Evolutionary conservation across 1,140 invertebrate species (phyloP), one percentile per base, ranked within the genome.

Genomic region (Atta colombica): DNA sequence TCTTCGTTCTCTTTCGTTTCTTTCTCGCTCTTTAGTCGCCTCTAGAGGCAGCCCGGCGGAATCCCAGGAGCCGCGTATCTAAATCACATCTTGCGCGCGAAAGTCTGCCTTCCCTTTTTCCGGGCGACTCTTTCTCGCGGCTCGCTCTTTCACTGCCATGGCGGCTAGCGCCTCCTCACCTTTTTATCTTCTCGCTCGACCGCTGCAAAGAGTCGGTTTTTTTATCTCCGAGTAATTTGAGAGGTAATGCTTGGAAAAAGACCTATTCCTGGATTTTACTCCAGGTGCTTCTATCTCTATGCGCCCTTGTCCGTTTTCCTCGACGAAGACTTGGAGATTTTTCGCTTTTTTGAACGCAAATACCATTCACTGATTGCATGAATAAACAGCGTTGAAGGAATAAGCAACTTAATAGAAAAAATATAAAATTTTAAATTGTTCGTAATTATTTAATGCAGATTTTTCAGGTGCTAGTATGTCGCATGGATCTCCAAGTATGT

Each of bases 11-110:
- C 8, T 25, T 0, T 28, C 21, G 16, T 39, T 16, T 1, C 31
- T 18, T 16, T n/a, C 35, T 21, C 35, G 14, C 60, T 60, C 60
- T 74, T 39, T 72, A 8, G 31, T 31, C 63, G 45, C 35, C 63
- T 60, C 71, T 55, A 72, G 77, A 80, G 63, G 58, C 55, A 51
- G 45, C 55, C 35, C 55, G 55, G 14, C 21, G 39, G 28, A 39
- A 84, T 84, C 18, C 58, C 53, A 65, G 8, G 58, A 25, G 49
- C n/a, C 39, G 65, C 87, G 87, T 93, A 94, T 92, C 92, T 93
- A 93, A 94, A 94, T 93, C 93, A 92, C 91, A 93, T 94, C 91
- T 92, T 71, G 89, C 72, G 89, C 69, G 89, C 91, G 92, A 93
- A 92, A 88, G 88, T 90, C 90, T 60, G 77, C 85, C 72, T 60